Base-by-base conservation (phyloP, 2,888 invertebrate genomes). In the Lymantria dispar region DNA sequence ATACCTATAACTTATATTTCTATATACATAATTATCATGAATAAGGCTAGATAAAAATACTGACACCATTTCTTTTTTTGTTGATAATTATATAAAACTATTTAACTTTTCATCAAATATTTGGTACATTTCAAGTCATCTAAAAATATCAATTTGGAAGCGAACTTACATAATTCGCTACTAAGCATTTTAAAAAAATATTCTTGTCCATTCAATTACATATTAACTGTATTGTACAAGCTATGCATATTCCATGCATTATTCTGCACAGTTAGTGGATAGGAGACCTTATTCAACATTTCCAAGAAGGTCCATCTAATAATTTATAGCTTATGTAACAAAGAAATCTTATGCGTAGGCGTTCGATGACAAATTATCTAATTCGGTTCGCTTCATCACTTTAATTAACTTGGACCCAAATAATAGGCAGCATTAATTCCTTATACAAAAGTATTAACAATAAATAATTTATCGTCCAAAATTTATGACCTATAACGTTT, bases 281-380 rank as follows among this genome's bases (percentile, higher is more conserved):
- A 15, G n/a, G n/a, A 44, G 44, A 48, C 67, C 68, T 71, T 62
- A 65, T 64, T 58, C 53, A 51, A 64, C 64, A 68, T 60, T 88
- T 87, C 87, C 74, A 56, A 81, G 87, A 88, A 88, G 85, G 80
- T 65, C 69, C 45, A 67, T 71, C 63, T 59, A 58, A 73, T 81
- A 77, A 85, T 84, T 86, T 85, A 86, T 80, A 76, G 58, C 45
- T 45, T 52, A 60, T 58, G 58, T 70, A 75, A 85, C 78, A 83
- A 82, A 74, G 68, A 64, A 60, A 61, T 62, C 63, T 68, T 65
- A 68, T 60, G 62, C 69, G 66, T 68, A 54, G 63, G 68, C 64
- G 68, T 50, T 52, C 72, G 77, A 85, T 87, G 90, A 89, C 89
- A 89, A 88, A 89, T 89, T 87, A 70, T 78, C 76, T 78, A 83